These are phyloP conservation scores for Cistogaster globosa DNA, from an alignment of 2,888 invertebrate species.

Conservation along the genomic window DNA sequence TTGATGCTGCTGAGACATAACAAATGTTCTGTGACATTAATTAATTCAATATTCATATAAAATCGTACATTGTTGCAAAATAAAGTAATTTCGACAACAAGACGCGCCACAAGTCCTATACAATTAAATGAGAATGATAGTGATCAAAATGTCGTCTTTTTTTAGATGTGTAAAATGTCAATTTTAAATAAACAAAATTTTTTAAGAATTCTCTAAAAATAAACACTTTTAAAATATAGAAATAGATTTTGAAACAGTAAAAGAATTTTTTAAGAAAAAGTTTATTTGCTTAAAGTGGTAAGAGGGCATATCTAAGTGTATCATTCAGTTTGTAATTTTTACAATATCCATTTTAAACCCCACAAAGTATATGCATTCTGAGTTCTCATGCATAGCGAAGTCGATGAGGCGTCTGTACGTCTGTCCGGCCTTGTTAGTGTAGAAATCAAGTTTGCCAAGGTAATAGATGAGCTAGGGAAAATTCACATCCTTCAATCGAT, in stretches of 20 bases:
- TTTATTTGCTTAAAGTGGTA: no score
- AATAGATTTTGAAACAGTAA: not conserved
- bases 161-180: conserved; percentile 63
- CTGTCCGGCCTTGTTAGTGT: no score
- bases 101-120: conserved; percentile 51
- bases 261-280: not conserved
- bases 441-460: no score
- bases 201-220: not conserved
- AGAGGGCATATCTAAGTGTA: no score
- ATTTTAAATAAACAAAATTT: conserved; percentile 9
- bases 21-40: conserved; percentile 61
- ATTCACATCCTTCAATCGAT: no score
- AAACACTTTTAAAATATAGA: not conserved
- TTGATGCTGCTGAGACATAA: conserved; percentile 3
- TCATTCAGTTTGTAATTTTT: no score
- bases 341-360: no score
- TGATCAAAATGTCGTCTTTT: not conserved
- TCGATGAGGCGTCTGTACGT: no score
- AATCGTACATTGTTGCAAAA: conserved; percentile 26
- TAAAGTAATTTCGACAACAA: conserved; percentile 6
- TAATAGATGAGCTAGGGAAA: no score
- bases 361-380: no score
- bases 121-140: conserved; percentile 7
- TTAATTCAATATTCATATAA: conserved; percentile 18
- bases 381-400: no score